These are phyloP conservation scores for Kryphioiulus occultus DNA, from an alignment of 2,888 invertebrate genomes.

Conservation along the genomic window DNA sequence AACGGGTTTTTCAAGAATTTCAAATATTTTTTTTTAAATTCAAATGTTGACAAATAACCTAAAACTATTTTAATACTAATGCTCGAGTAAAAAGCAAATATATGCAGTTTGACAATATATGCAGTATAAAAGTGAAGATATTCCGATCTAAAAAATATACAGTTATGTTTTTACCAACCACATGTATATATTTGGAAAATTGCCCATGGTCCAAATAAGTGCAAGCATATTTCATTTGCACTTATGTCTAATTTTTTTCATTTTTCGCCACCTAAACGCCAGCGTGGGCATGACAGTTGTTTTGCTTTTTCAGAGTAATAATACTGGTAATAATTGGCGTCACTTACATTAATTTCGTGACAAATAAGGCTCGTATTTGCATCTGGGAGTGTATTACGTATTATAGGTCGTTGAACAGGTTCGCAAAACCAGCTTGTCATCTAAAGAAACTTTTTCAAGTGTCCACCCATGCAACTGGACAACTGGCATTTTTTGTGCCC, in stretches of 20 bases:
- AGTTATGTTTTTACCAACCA: no score
- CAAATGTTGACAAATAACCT: background rate
- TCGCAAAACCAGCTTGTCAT: background rate
- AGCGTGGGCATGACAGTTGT: background rate
- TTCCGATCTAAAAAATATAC: no score
- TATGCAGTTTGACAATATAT: background rate
- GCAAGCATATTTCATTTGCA: background rate
- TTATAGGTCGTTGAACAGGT: constrained; percentile 32
- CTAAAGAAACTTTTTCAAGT: background rate
- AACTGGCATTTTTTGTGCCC: background rate
- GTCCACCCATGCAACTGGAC: background rate
- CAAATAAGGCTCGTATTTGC: constrained; percentile 36
- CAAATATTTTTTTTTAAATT: background rate
- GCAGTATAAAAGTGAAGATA: no score
- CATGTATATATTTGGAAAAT: background rate
- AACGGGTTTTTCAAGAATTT: background rate
- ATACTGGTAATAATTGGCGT: background rate
- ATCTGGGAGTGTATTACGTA: background rate
- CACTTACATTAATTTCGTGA: constrained; percentile 21
- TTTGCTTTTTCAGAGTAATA: background rate
- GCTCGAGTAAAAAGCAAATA: background rate
- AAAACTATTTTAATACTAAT: background rate
- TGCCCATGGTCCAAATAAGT: background rate
- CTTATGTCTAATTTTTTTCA: background rate
- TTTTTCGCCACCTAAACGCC: background rate